Conservation (phyloP, 92 coral and sea anemone genomes). For the Siderastrea radians region DNA sequence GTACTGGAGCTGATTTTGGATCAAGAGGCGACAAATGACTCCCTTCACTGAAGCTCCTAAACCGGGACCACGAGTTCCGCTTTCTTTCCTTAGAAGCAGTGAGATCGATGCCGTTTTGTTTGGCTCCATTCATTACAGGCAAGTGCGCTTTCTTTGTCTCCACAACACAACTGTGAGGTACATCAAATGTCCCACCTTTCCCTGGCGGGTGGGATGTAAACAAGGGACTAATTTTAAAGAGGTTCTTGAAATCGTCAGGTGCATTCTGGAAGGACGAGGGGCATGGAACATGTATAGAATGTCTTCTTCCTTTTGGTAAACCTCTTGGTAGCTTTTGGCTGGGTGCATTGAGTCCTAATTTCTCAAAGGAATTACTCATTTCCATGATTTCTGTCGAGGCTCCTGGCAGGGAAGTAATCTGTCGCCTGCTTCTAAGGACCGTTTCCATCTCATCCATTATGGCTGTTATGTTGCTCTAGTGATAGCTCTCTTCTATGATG, state of each 20-base stretch:
- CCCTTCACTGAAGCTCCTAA: not conserved
- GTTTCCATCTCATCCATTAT: not conserved
- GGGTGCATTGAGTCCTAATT: not conserved
- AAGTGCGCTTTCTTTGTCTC: not conserved
- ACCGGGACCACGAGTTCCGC: not conserved
- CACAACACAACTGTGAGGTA: not conserved
- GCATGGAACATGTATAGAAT: slow-evolving; percentile 3
- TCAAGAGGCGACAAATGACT: not conserved
- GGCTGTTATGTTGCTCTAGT: not conserved
- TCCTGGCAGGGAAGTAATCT: slow-evolving; percentile 7
- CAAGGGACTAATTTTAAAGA: not conserved
- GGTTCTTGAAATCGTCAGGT: not conserved
- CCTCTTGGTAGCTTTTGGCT: not conserved
- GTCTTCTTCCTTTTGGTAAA: not conserved
- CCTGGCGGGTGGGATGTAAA: not conserved
- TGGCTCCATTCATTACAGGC: not conserved
- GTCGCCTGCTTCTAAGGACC: not conserved
- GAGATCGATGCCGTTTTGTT: not conserved
- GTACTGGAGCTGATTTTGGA: not conserved
- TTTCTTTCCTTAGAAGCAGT: not conserved
- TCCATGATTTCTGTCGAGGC: not conserved
- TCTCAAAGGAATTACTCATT: not conserved
- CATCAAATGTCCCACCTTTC: not conserved
- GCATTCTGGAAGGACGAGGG: not conserved
- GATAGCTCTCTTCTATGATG: too few relatives aligned